Conservation (phyloP, 2,888 invertebrate species). For the Pocota personata region DNA sequence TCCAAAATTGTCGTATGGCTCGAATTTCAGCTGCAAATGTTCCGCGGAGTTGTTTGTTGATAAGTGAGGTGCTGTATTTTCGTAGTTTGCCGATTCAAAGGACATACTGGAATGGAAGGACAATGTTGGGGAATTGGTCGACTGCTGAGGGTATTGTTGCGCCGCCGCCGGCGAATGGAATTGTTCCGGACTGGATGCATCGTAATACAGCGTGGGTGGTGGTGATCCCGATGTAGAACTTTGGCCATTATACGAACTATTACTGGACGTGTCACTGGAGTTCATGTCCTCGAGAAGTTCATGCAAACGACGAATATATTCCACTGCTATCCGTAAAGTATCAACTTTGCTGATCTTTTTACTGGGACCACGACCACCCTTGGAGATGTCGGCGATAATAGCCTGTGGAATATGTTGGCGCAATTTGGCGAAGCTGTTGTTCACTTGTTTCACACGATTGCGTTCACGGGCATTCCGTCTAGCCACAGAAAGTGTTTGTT, state of each 20-base stretch:
- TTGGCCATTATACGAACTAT: slow-evolving; percentile 53
- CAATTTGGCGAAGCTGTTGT: slow-evolving; percentile 95
- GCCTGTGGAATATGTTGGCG: slow-evolving; percentile 94
- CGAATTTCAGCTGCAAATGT: slow-evolving; percentile 82
- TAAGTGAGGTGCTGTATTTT: slow-evolving; percentile 68
- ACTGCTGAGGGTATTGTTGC: slow-evolving; percentile 76
- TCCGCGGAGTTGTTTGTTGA: slow-evolving; percentile 72
- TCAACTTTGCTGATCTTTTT: slow-evolving; percentile 95
- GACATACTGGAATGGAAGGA: slow-evolving; percentile 80
- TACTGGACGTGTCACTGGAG: slow-evolving; percentile 72
- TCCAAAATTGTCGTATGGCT: slow-evolving; percentile 88
- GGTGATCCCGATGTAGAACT: slow-evolving; percentile 75
- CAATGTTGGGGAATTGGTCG: slow-evolving; percentile 79
- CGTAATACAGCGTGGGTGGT: slow-evolving; percentile 56
- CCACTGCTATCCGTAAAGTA: slow-evolving; percentile 93
- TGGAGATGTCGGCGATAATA: slow-evolving; percentile 88
- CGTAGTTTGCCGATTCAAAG: slow-evolving; percentile 80
- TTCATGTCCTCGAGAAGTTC: slow-evolving; percentile 85
- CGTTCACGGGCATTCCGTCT: slow-evolving; percentile 96
- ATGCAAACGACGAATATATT: slow-evolving; percentile 93
- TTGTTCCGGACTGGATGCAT: slow-evolving; percentile 83
- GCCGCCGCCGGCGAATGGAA: slow-evolving; percentile 75
- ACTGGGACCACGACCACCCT: slow-evolving; percentile 88
- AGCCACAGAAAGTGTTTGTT: slow-evolving; percentile 93
- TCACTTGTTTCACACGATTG: slow-evolving; percentile 97